phyloP scores from a whole-genome alignment of 2,797 vertebrate genomes.

The Sebastes paucispinis region DNA sequence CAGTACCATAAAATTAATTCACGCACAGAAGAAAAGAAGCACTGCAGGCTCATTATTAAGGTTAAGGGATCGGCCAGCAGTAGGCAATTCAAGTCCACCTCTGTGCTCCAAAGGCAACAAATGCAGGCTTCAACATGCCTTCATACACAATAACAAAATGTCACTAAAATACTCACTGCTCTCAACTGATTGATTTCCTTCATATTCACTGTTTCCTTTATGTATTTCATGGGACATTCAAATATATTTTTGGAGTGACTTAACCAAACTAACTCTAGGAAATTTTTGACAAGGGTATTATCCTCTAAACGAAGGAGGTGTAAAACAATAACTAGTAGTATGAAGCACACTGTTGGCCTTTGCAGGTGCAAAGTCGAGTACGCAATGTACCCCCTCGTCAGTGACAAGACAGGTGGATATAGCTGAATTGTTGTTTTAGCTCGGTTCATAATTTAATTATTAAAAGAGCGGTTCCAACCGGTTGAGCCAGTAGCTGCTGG shows the following conservation, averaged over 20 bases:
- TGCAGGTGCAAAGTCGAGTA: constrained; percentile 10
- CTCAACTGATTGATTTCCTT: neutral
- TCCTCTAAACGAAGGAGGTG: neutral
- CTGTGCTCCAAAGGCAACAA: neutral
- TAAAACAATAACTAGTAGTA: no score
- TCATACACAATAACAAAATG: neutral
- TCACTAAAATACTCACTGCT: neutral
- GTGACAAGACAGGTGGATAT: neutral
- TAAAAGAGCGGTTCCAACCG: constrained; percentile 78
- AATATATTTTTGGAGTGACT: neutral
- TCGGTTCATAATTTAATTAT: constrained; percentile 72
- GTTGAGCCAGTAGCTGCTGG: constrained; percentile 62
- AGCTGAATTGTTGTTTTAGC: constrained; percentile 34
- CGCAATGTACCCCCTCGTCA: neutral
- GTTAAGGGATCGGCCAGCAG: neutral
- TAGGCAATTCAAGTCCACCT: neutral
- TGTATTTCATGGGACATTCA: neutral
- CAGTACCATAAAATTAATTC: neutral
- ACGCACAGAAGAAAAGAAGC: neutral
- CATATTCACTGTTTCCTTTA: neutral
- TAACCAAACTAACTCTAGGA: neutral
- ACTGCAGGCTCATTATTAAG: neutral
- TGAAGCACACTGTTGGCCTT: neutral
- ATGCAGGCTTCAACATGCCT: neutral
- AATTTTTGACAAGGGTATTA: neutral